Evolutionary conservation across 1,140 invertebrate genomes (phyloP).

Genomic region (Rhopalosiphum maidis): DNA sequence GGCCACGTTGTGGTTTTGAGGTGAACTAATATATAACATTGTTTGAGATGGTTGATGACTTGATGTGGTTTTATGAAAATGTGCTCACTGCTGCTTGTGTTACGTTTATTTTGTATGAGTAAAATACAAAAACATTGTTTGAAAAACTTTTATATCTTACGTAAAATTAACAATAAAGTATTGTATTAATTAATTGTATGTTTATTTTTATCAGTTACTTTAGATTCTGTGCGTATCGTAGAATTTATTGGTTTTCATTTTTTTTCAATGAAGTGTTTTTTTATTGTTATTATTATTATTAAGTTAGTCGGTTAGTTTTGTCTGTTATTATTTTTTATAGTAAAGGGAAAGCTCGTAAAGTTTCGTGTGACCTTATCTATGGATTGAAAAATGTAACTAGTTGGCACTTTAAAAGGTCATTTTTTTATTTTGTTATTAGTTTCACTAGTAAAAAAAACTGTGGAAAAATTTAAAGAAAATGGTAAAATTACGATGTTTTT

Average conservation of each 20-base stretch:
- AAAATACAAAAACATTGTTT: background rate
- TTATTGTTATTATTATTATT: background rate
- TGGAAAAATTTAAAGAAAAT: background rate
- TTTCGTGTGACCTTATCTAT: background rate
- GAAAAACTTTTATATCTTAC: background rate
- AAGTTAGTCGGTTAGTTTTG: conserved; percentile 1
- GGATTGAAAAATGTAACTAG: conserved; percentile 15
- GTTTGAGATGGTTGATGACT: background rate
- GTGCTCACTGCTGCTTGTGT: background rate
- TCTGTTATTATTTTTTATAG: conserved; percentile 2
- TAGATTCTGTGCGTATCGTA: background rate
- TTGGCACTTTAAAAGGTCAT: conserved; percentile 15
- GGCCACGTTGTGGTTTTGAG: background rate
- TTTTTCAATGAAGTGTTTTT: background rate
- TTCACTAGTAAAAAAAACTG: background rate
- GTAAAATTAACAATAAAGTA: background rate
- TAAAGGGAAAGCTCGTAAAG: background rate
- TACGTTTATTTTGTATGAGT: background rate
- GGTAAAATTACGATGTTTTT: background rate
- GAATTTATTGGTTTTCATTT: background rate
- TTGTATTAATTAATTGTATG: background rate
- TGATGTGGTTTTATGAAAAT: background rate
- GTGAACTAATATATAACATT: background rate
- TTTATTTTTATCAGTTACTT: background rate
- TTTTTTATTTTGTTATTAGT: background rate